Base-by-base conservation (phyloP, 2,888 invertebrate species). In the Heteromurus nitidus region DNA sequence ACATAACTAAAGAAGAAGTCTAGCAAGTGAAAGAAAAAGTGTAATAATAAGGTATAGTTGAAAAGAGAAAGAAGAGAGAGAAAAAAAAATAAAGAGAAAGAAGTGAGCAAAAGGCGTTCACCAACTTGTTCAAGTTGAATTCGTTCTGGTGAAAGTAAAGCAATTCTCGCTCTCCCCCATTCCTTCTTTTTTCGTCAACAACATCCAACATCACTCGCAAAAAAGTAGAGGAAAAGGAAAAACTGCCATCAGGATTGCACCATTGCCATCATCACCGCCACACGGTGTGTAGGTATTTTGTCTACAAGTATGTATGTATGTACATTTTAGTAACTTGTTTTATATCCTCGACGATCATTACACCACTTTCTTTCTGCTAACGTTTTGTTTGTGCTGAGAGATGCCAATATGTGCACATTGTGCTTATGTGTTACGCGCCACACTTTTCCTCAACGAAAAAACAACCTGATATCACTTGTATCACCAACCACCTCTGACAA, bases 61-160 rank as follows among this genome's bases (percentile, higher is more conserved):
- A 22, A 18, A 20, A 67, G 67, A 13, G 55, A 24, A 55, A n/a
- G 11, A 31, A 50, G 53, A 11, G 72, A 70, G 31, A 50, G 31
- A 69, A n/a, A n/a, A 58, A 53, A 70, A 44, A 58, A 58, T 72
- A 62, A 73, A 62, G 62, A 50, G 47, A 72, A 72, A 28, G 58
- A 75, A 67, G 65, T 74, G 64, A 74, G 62, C 62, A 65, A 53
- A 36, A 55, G 65, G 47, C 75, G 67, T 65, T 64, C 58, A 44
- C 75, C 67, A 75, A 75, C 28, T 75, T 75, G 67, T 67, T 67
- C 67, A 58, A 65, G 64, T 42, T 30, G 24, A 20, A 60, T 62
- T 62, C 36, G 62, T 26, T 55, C 36, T 62, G 16, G 31, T 44
- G 36, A 62, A 72, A 75, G 65, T 75, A 74, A 75, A 58, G 75